These are phyloP conservation scores for Ursus arctos DNA, from an alignment of 2,113 vertebrate species.

Conservation along the genomic window DNA sequence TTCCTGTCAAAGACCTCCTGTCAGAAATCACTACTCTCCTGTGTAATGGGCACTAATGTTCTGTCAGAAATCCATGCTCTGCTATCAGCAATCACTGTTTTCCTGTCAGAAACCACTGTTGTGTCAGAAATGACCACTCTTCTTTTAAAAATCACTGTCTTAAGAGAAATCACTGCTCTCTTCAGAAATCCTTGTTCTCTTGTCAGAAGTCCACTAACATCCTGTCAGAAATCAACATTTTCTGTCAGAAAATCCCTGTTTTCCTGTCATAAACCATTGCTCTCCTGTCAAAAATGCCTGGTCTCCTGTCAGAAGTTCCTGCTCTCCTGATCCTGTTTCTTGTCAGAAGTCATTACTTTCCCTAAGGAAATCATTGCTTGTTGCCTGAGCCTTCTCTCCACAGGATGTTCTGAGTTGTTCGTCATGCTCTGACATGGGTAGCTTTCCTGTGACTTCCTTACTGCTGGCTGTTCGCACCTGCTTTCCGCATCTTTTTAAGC, in stretches of 20 bases:
- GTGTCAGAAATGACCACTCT: neutral
- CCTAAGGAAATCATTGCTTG: neutral
- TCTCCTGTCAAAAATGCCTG: constrained; percentile 47
- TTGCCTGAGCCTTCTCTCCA: neutral
- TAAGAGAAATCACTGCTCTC: neutral
- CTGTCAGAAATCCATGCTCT: neutral
- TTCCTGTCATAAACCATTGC: neutral
- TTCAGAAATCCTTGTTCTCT: constrained; percentile 26
- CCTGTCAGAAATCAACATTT: neutral
- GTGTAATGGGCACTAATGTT: neutral
- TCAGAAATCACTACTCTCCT: neutral
- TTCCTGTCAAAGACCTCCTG: neutral
- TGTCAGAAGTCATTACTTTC: constrained; percentile 35
- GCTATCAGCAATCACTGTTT: neutral
- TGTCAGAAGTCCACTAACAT: constrained; percentile 21
- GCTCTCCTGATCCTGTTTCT: constrained; percentile 26
- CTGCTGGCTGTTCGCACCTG: neutral
- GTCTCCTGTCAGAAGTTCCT: constrained; percentile 38
- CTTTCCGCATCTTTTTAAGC: neutral
- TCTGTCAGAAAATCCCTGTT: constrained; percentile 4
- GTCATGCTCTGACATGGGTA: neutral
- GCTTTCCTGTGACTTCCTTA: neutral
- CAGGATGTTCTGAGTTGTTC: neutral
- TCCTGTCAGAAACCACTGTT: constrained; percentile 27
- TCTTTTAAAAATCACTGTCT: neutral